These are phyloP conservation scores for Pseudolycoriella hygida DNA, from an alignment of 2,888 invertebrate genomes.

Conservation along the genomic window DNA sequence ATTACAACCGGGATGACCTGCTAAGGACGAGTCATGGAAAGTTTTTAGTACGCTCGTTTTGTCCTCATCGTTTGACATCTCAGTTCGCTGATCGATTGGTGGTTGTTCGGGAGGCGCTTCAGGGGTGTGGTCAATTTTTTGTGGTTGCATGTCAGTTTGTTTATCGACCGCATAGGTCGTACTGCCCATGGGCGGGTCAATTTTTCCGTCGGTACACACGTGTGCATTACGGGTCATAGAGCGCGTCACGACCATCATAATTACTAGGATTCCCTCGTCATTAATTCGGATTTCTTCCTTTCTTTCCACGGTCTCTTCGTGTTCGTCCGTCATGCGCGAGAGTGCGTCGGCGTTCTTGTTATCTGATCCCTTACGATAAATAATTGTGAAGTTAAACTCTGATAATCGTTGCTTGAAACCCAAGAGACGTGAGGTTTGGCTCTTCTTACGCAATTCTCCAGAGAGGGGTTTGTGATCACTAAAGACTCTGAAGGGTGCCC, in stretches of 20 bases:
- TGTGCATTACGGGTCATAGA: background rate
- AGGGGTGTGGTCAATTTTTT: background rate
- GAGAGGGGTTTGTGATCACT: background rate
- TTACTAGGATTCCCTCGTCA: background rate
- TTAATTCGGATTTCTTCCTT: background rate
- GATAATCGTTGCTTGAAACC: background rate
- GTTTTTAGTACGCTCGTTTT: background rate
- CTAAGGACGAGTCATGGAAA: background rate
- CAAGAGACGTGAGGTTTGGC: background rate
- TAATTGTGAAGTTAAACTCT: background rate
- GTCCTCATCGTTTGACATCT: background rate
- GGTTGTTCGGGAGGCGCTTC: background rate
- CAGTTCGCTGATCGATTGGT: background rate
- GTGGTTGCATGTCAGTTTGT: background rate
- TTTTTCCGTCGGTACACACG: background rate
- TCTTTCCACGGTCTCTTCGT: no score
- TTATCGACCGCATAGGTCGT: background rate
- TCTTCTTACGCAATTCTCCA: background rate
- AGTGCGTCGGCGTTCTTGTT: background rate
- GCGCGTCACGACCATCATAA: background rate
- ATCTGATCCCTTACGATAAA: background rate
- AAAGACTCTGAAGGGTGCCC: background rate
- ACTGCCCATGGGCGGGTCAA: background rate
- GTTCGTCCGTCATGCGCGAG: background rate
- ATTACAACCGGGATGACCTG: background rate